A percentile compares a stretch with the other conserved stretches of the same genome.
phyloP scores from a whole-genome alignment of 2,797 vertebrate species.

The Furcifer pardalis region DNA sequence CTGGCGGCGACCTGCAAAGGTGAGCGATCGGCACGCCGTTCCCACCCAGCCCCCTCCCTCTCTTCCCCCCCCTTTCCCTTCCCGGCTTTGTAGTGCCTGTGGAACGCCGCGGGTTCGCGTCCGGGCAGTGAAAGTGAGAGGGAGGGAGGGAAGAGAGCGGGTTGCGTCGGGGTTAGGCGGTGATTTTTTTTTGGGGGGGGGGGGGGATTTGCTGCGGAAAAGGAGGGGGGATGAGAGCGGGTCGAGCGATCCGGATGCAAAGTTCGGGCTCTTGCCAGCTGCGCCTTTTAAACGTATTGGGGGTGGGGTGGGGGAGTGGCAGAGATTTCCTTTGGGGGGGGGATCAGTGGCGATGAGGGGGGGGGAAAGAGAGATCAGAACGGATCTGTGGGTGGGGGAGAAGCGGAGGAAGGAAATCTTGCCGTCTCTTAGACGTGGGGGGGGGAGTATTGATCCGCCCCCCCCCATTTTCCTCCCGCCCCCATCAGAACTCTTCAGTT shows the following conservation, averaged over 20 bases:
- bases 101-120: constrained; percentile 3
- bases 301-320: background rate
- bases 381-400: background rate
- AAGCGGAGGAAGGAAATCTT: too few species aligned
- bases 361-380: background rate
- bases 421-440: too few species aligned
- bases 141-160: constrained; percentile 42
- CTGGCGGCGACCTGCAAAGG: constrained; percentile 76
- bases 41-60: background rate
- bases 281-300: too few species aligned
- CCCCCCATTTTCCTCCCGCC: too few species aligned
- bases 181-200: too few species aligned
- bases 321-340: background rate
- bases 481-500: too few species aligned
- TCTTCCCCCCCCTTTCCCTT: rapidly evolving
- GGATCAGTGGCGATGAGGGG: background rate
- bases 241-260: background rate
- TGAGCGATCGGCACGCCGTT: constrained; percentile 63
- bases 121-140: constrained; percentile 51
- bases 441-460: too few species aligned
- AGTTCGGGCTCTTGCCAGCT: constrained; percentile 35
- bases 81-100: background rate
- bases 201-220: constrained; percentile 25
- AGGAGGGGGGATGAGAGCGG: constrained; percentile 21
- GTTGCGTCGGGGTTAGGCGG: background rate